phyloP scores from a whole-genome alignment of 2,113 vertebrate genomes.

The Clarias gariepinus region DNA sequence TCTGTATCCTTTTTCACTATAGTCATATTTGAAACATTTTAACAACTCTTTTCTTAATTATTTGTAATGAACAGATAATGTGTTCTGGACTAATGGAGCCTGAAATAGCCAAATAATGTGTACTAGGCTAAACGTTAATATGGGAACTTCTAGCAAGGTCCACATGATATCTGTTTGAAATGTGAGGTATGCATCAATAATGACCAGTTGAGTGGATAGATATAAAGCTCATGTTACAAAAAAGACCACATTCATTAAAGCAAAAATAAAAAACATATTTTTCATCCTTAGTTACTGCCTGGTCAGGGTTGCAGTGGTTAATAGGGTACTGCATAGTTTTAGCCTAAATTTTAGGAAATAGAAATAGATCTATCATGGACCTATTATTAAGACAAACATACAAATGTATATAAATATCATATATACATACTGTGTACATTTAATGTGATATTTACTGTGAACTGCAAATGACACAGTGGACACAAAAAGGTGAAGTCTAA shows the following conservation, averaged over 20 bases:
- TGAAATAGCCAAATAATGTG: not conserved
- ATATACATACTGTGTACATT: not conserved
- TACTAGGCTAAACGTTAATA: not conserved
- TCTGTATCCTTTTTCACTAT: not conserved
- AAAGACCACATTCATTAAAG: not conserved
- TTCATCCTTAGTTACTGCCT: not conserved
- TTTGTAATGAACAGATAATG: not conserved
- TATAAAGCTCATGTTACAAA: not conserved
- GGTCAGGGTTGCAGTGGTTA: not conserved
- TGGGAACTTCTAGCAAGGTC: too few species aligned
- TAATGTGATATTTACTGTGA: not conserved
- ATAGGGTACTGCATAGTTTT: too few species aligned
- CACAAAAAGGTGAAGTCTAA: not conserved
- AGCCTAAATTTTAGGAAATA: not conserved
- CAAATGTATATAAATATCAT: too few species aligned
- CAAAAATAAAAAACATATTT: not conserved
- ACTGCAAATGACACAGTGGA: not conserved
- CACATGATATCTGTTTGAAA: not conserved
- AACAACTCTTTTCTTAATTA: not conserved
- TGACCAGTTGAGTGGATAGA: not conserved
- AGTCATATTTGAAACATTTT: not conserved
- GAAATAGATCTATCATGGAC: too few species aligned
- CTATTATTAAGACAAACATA: too few species aligned
- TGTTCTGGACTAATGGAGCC: not conserved
- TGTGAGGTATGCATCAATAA: not conserved